Evolutionary conservation across 2,113 vertebrate genomes (phyloP).

Genomic region (Epinephelus moara): DNA sequence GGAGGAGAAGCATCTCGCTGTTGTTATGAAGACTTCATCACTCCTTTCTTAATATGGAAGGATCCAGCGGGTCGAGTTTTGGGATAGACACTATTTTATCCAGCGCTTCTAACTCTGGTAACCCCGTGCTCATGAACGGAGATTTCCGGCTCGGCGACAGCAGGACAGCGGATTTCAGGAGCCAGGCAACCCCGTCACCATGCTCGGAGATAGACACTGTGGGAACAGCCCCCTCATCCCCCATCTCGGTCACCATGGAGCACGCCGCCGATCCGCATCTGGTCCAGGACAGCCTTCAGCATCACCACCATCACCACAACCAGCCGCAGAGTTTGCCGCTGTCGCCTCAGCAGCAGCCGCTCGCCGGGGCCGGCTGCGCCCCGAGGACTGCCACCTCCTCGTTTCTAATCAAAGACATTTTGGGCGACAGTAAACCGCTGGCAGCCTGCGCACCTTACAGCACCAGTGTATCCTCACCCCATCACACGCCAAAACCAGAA

Average conservation of each 20-base stretch:
- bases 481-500: constrained; percentile 94
- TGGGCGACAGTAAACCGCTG: constrained; percentile 98
- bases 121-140: constrained; percentile 92
- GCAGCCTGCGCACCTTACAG: constrained; percentile 98
- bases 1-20: constrained; percentile 64
- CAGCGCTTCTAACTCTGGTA: constrained; percentile 88
- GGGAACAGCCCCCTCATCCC: constrained; percentile 94
- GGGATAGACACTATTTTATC: constrained; percentile 99
- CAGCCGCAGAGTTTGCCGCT: constrained; percentile 86
- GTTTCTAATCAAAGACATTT: constrained; percentile 99
- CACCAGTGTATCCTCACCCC: constrained; percentile 94
- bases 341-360: constrained; percentile 82
- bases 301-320: constrained; percentile 89
- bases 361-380: constrained; percentile 90
- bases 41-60: constrained; percentile 91
- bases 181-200: constrained; percentile 90
- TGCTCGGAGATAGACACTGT: constrained; percentile 98
- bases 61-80: constrained; percentile 95
- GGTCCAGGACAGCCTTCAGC: constrained; percentile 88
- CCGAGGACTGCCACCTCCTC: constrained; percentile 96
- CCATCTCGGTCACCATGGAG: constrained; percentile 96
- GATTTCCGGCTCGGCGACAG: constrained; percentile 93
- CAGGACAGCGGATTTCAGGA: constrained; percentile 93
- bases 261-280: constrained; percentile 88
- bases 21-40: constrained; percentile 88